A percentile compares a stretch with the other conserved stretches of the same genome.
phyloP scores from a whole-genome alignment of 2,888 invertebrate genomes.

The Julus scanicus region DNA sequence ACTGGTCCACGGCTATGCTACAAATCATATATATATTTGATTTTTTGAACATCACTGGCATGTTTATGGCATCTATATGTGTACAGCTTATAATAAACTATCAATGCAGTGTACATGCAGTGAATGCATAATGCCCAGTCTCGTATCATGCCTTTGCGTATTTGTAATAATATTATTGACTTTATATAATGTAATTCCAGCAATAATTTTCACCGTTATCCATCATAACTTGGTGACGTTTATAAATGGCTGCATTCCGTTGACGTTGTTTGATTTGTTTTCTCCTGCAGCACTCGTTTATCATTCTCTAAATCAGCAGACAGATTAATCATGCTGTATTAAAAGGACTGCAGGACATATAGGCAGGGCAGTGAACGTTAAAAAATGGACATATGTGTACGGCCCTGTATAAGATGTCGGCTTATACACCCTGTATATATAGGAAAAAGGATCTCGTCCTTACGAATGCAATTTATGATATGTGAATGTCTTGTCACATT shows the following conservation, averaged over 20 bases:
- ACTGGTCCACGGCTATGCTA: no score
- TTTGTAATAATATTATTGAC: neutral
- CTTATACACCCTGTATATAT: no score
- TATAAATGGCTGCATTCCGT: neutral
- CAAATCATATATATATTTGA: neutral
- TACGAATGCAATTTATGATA: neutral
- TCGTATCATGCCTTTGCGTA: neutral
- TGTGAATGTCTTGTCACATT: neutral
- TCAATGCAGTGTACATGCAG: neutral
- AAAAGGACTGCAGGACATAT: constrained; percentile 5
- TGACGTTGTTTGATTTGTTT: constrained; percentile 28
- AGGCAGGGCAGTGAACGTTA: neutral
- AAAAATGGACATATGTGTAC: neutral
- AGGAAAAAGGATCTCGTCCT: neutral
- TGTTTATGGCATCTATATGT: neutral
- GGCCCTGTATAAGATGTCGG: no score
- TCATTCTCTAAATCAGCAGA: neutral
- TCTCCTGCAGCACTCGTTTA: neutral
- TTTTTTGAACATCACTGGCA: neutral
- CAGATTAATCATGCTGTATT: neutral
- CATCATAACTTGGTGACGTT: constrained; percentile 5
- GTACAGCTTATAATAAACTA: neutral
- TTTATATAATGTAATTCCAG: neutral
- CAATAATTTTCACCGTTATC: constrained; percentile 7
- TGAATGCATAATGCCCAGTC: neutral